A percentile compares a stretch with the other conserved stretches of the same genome.
Evolutionary conservation across 92 coral and sea anemone genomes (phyloP).

Genomic region (Bergia puertoricense): DNA sequence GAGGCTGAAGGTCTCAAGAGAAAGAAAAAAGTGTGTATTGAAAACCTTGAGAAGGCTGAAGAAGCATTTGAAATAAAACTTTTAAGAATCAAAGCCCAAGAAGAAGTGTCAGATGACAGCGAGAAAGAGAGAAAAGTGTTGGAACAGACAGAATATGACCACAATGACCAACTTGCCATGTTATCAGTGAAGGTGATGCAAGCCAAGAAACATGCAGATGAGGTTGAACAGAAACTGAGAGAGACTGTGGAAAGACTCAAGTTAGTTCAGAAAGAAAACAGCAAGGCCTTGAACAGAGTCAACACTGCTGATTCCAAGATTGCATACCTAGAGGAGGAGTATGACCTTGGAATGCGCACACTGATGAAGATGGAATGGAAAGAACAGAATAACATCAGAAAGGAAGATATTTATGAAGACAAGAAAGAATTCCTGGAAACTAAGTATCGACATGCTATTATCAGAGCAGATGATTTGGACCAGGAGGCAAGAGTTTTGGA

Average conservation of each 20-base stretch:
- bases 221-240: constrained; percentile 62
- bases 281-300: constrained; percentile 48
- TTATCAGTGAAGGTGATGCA: constrained; percentile 63
- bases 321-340: constrained; percentile 58
- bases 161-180: constrained; percentile 67
- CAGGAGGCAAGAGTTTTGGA: constrained; percentile 59
- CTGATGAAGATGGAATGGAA: constrained; percentile 63
- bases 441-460: constrained; percentile 54
- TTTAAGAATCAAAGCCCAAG: constrained; percentile 59
- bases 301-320: constrained; percentile 68
- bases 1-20: constrained; percentile 68
- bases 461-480: constrained; percentile 54
- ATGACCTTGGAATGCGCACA: constrained; percentile 49
- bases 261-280: constrained; percentile 43
- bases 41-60: constrained; percentile 51
- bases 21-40: constrained; percentile 50
- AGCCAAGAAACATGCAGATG: constrained; percentile 66
- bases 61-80: constrained; percentile 45
- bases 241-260: constrained; percentile 53
- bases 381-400: constrained; percentile 59
- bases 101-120: constrained; percentile 80
- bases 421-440: constrained; percentile 61
- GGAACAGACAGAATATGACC: constrained; percentile 80
- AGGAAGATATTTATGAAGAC: constrained; percentile 70
- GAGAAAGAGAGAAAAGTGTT: constrained; percentile 76